Percentiles rank a stretch among this genome's conserved stretches.
Conservation (phyloP, 2,888 invertebrate genomes). For the Parthenolecanium corni region DNA sequence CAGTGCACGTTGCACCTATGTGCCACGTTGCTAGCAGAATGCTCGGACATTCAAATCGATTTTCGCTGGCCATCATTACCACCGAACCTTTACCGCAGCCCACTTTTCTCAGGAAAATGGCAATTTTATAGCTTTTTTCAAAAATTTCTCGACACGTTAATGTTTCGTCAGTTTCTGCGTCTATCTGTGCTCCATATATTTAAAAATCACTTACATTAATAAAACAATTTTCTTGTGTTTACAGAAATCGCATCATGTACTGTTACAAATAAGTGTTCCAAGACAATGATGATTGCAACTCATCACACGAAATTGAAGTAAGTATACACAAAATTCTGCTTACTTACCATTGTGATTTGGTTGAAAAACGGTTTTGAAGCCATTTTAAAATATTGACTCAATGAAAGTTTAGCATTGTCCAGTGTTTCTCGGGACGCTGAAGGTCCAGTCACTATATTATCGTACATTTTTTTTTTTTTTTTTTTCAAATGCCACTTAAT, state of each 20-base stretch:
- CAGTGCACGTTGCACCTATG: too few species aligned
- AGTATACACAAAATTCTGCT: too few species aligned
- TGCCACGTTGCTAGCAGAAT: too few species aligned
- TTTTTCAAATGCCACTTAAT: too few species aligned
- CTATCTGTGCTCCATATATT: constrained; percentile 41
- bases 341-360: constrained; percentile 6
- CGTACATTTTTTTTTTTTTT: background rate
- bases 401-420: background rate
- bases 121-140: constrained; percentile 35
- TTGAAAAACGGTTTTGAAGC: constrained; percentile 6
- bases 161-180: constrained; percentile 47
- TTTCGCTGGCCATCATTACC: too few species aligned
- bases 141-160: constrained; percentile 46
- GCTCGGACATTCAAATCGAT: too few species aligned
- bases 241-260: background rate
- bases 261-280: background rate
- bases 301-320: too few species aligned
- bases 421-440: background rate
- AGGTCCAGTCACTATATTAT: constrained; percentile 4
- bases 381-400: constrained; percentile 1
- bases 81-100: too few species aligned
- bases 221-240: background rate
- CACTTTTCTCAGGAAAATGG: too few species aligned
- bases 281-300: too few species aligned
- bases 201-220: background rate